A percentile compares a stretch with the other conserved stretches of the same genome.
phyloP scores from a whole-genome alignment of 2,888 invertebrate species.

The Ametastegia equiseti region DNA sequence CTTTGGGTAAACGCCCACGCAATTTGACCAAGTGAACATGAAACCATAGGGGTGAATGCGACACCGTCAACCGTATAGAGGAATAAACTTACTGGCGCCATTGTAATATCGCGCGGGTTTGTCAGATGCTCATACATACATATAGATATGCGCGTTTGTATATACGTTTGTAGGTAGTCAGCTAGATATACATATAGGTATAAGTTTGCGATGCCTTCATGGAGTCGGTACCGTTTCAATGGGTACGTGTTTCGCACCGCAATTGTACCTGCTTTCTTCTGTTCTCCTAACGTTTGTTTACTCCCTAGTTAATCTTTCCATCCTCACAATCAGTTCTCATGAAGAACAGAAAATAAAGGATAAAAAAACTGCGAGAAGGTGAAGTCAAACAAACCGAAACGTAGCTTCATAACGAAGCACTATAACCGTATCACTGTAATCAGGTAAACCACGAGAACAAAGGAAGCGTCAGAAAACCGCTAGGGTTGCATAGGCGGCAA shows the following conservation, averaged over 20 bases:
- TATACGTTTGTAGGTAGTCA: not conserved
- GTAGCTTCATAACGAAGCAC: not conserved
- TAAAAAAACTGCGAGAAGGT: not conserved
- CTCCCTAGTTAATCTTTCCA: not conserved
- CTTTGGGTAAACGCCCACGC: conserved; percentile 47
- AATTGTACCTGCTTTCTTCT: conserved; percentile 2
- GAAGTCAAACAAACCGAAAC: too few relatives aligned
- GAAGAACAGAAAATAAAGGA: not conserved
- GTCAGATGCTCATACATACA: not conserved
- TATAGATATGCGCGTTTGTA: not conserved
- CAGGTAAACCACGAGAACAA: conserved; percentile 68
- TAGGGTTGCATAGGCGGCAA: conserved; percentile 69
- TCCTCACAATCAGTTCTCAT: not conserved
- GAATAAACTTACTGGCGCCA: conserved; percentile 30
- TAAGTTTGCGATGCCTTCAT: not conserved
- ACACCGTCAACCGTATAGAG: conserved; percentile 36
- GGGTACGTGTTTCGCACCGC: not conserved
- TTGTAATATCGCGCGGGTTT: not conserved
- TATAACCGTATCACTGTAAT: not conserved
- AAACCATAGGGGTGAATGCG: conserved; percentile 46
- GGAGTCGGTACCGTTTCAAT: not conserved
- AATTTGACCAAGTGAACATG: conserved; percentile 46
- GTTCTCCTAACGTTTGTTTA: conserved; percentile 36
- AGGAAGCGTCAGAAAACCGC: conserved; percentile 72
- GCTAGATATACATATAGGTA: too few relatives aligned